These are phyloP conservation scores for Harpagoxenus sublaevis DNA, from an alignment of 2,888 invertebrate genomes.

Conservation along the genomic window DNA sequence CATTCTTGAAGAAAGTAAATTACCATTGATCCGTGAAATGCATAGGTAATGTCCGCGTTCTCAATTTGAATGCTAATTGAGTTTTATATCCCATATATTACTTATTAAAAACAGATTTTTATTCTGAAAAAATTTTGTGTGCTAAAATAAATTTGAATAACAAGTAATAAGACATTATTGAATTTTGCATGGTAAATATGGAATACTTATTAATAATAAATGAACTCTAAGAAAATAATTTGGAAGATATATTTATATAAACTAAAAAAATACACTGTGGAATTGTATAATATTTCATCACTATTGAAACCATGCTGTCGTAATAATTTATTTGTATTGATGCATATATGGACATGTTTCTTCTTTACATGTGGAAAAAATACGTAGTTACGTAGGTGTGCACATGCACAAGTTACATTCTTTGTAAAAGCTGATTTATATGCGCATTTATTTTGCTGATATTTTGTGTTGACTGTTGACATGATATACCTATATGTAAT, in stretches of 20 bases:
- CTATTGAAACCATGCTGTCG: constrained; percentile 48
- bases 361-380: constrained; percentile 55
- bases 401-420: constrained; percentile 82
- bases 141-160: constrained; percentile 48
- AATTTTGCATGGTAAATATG: constrained; percentile 52
- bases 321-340: constrained; percentile 41
- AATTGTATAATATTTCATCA: constrained; percentile 57
- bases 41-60: neutral
- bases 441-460: constrained; percentile 81
- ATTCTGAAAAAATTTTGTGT: constrained; percentile 41
- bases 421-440: constrained; percentile 78
- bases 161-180: constrained; percentile 47
- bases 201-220: constrained; percentile 56
- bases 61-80: constrained; percentile 10
- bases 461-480: constrained; percentile 77
- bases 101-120: constrained; percentile 4
- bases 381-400: constrained; percentile 64
- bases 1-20: constrained; percentile 33
- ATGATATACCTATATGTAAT: constrained; percentile 5
- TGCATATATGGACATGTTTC: constrained; percentile 47
- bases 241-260: constrained; percentile 62
- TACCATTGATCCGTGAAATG: neutral
- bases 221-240: constrained; percentile 62
- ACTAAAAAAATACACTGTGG: constrained; percentile 34
- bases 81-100: constrained; percentile 12